A percentile compares a stretch with the other conserved stretches of the same genome.
These are phyloP conservation scores for Apamea monoglypha DNA, from an alignment of 2,888 invertebrate genomes.

Conservation along the genomic window DNA sequence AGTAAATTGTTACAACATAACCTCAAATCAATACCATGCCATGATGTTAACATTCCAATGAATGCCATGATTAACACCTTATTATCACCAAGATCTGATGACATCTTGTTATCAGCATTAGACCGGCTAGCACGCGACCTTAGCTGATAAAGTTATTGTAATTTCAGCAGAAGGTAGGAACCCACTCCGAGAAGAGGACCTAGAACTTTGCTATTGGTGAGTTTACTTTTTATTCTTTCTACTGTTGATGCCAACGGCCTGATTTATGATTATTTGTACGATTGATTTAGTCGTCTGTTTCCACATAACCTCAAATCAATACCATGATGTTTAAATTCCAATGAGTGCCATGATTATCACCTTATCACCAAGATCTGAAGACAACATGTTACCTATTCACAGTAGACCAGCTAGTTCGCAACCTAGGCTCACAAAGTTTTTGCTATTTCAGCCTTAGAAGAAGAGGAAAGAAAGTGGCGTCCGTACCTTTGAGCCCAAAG, in stretches of 20 bases:
- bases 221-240: conserved; percentile 67
- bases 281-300: conserved; percentile 7
- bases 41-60: conserved; percentile 81
- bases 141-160: conserved; percentile 29
- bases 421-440: conserved; percentile 21
- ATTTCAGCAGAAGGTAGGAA: conserved; percentile 95
- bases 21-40: conserved; percentile 83
- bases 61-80: conserved; percentile 77
- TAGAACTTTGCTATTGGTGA: conserved; percentile 99
- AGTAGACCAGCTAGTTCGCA: neutral
- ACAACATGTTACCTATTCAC: neutral
- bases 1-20: conserved; percentile 69
- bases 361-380: conserved; percentile 83
- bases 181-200: too few species aligned
- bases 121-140: neutral
- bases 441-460: conserved; percentile 94
- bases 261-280: neutral
- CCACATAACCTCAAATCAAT: conserved; percentile 78
- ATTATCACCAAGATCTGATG: conserved; percentile 85
- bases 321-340: conserved; percentile 82
- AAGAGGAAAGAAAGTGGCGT: conserved; percentile 98
- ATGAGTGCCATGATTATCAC: conserved; percentile 80
- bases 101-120: neutral
- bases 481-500: conserved; percentile 97
- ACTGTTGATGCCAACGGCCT: neutral